Conservation (phyloP, 2,797 vertebrate species). For the Darevskia nairensis region DNA sequence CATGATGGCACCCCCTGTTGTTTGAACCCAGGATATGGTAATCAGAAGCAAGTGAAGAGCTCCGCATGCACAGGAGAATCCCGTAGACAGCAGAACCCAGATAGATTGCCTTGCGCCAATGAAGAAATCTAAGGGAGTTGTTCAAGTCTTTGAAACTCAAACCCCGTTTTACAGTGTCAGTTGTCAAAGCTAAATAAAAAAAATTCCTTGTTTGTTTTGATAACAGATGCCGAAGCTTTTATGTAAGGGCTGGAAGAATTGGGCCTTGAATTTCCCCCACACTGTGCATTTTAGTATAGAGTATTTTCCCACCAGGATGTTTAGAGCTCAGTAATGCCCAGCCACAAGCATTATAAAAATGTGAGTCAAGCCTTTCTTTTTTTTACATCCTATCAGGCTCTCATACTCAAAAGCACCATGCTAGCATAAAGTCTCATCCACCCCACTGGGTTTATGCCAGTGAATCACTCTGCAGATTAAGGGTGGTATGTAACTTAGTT, state of each 20-base stretch:
- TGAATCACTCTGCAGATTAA: background rate
- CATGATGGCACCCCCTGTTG: background rate
- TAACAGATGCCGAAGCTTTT: constrained; percentile 27
- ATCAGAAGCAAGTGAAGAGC: background rate
- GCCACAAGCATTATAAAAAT: background rate
- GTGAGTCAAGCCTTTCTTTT: background rate
- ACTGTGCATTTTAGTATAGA: background rate
- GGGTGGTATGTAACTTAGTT: too few species aligned
- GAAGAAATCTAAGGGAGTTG: background rate
- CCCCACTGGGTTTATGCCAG: background rate
- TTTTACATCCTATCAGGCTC: background rate
- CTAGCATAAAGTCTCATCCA: background rate
- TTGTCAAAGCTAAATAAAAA: background rate
- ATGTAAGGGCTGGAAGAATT: constrained; percentile 14
- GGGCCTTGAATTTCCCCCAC: constrained; percentile 2
- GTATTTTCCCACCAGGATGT: background rate
- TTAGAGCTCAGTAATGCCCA: background rate
- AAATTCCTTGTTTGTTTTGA: background rate
- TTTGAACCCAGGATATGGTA: background rate
- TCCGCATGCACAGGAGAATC: background rate
- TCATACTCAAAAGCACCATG: background rate
- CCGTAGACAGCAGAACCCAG: background rate
- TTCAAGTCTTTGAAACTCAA: constrained; percentile 2
- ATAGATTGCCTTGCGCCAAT: background rate
- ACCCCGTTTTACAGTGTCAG: constrained; percentile 3